These are phyloP conservation scores for Saxidomus purpurata DNA, from an alignment of 1,140 invertebrate genomes.

Conservation along the genomic window DNA sequence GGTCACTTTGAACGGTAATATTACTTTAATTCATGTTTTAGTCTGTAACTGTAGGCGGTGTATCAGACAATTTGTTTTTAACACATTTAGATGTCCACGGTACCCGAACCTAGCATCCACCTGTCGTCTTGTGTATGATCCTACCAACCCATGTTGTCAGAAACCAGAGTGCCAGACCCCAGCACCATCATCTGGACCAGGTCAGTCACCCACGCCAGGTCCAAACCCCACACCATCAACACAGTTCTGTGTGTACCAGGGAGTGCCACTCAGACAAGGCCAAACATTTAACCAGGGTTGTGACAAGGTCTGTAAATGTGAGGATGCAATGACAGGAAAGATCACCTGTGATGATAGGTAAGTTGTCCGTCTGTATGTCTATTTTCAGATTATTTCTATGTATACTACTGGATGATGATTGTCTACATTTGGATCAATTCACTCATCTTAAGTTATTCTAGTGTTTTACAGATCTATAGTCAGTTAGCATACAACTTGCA, in stretches of 20 bases:
- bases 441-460: no score
- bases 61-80: no score
- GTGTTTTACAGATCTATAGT: no score
- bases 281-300: slow-evolving; percentile 80
- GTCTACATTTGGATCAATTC: no score
- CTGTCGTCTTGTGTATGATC: slow-evolving; percentile 76
- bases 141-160: slow-evolving; percentile 78
- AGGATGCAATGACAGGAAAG: slow-evolving; percentile 75
- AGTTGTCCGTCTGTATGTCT: no score
- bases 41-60: no score
- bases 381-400: no score
- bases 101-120: slow-evolving; percentile 72
- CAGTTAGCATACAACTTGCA: no score
- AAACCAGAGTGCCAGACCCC: slow-evolving; percentile 72
- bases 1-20: no score
- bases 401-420: no score
- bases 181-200: slow-evolving; percentile 33
- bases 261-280: slow-evolving; percentile 74
- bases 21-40: no score
- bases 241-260: slow-evolving; percentile 80
- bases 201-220: background rate
- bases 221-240: slow-evolving; percentile 49
- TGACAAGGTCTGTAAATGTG: slow-evolving; percentile 78
- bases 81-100: slow-evolving; percentile 73
- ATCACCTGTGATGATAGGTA: slow-evolving; percentile 79